Base-by-base conservation (phyloP, 2,113 vertebrate genomes). In the Prochilodus magdalenae region DNA sequence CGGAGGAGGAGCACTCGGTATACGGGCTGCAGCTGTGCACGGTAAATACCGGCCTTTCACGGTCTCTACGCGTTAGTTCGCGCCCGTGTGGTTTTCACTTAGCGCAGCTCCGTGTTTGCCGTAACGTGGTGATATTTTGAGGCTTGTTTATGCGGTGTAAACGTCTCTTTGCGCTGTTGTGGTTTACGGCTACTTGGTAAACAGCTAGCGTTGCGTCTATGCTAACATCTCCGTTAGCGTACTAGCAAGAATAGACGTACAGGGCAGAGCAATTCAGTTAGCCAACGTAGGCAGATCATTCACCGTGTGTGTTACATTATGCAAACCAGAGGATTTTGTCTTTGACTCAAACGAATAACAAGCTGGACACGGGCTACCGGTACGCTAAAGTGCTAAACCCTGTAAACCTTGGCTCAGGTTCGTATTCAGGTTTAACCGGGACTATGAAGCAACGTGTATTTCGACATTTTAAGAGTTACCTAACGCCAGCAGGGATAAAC, bases 11-110 rank as follows among this genome's bases (percentile, higher is more conserved):
- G 83, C 84, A 89, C 85, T 66, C 84, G 26, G 11, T 70, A 57
- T 86, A 87, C 86, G 92, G 88, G 24, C 86, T 92, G 80, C 89
- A 92, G 88, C 89, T 94, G 70, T 91, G 90, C 82, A 91, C 89
- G 94, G 94, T 94, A 91, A 65, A 89, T 3, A 65, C 87, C 73
- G 15, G 1, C 24, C 62, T 24, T 4, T 85, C 16, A 2, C 16
- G 1, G 7, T 74, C 89, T 78, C 83, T 80, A 85, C n/a, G 8
- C 3, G 8, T 63, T 12, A 13, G 0, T 26, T 29, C 14, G 0
- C 2, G 70, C 36, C 16, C n/a, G n/a, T 26, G 22, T 13, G 3
- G 12, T 20, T 69, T 29, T 1, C 3, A 12, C 15, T 69, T 24
- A 24, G 22, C 20, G 11, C 12, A 14, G 62, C 1, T n/a, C 2